These are phyloP conservation scores for Lagodon rhomboides DNA, from an alignment of 2,797 vertebrate species.

Conservation along the genomic window DNA sequence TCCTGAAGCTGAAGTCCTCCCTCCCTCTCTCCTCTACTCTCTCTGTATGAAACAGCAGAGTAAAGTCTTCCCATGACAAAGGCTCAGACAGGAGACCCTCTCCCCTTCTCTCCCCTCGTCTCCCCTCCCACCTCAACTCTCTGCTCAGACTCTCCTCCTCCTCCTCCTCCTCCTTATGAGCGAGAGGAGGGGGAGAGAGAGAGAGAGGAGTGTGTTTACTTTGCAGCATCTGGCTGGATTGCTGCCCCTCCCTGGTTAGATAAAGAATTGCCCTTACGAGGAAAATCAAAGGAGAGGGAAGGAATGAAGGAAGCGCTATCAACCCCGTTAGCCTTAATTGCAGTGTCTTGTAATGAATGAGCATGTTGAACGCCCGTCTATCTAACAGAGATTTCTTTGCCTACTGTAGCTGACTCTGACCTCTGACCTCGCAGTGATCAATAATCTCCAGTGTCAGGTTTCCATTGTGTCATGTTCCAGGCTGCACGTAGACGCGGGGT, in stretches of 20 bases:
- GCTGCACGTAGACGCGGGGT: not conserved
- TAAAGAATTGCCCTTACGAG: conserved; percentile 13
- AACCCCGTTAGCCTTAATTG: not conserved
- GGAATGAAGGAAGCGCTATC: not conserved
- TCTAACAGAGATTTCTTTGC: not conserved
- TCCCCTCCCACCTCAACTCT: conserved; percentile 65
- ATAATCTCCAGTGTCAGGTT: conserved; percentile 37
- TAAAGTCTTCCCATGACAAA: conserved; percentile 83
- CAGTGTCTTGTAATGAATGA: not conserved
- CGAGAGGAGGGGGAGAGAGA: not conserved
- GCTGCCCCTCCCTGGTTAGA: conserved; percentile 68
- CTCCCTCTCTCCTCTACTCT: conserved; percentile 23
- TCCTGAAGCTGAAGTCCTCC: conserved; percentile 40
- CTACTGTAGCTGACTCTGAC: conserved; percentile 7
- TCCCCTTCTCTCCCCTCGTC: conserved; percentile 29
- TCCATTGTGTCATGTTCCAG: conserved; percentile 27
- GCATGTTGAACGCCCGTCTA: not conserved
- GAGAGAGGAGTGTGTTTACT: conserved; percentile 19
- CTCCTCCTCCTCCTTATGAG: conserved; percentile 51
- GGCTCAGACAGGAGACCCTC: conserved; percentile 74
- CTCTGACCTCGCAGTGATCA: conserved; percentile 52
- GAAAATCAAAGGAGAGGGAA: not conserved
- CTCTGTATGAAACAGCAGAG: conserved; percentile 44
- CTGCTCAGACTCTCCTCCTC: conserved; percentile 65
- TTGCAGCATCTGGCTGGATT: conserved; percentile 29